phyloP scores from a whole-genome alignment of 2,888 invertebrate genomes.

The Smittia aterrima region DNA sequence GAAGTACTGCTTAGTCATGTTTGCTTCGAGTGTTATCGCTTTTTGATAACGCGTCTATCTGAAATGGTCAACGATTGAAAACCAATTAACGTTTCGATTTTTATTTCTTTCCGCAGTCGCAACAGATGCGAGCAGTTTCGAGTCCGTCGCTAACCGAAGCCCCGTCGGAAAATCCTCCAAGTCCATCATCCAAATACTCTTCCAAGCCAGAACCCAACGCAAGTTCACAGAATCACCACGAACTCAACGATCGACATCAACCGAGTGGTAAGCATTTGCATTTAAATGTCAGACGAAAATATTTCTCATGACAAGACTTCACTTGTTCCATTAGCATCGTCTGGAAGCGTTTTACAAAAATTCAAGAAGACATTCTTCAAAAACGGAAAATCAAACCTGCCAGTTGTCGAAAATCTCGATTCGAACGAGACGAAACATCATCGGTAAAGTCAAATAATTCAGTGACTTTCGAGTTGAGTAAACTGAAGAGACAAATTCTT shows the following conservation, averaged over 20 bases:
- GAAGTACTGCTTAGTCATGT: no score
- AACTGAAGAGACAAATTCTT: no score
- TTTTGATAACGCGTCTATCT: no score
- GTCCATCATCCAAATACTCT: conserved; percentile 43
- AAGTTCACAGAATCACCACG: background rate
- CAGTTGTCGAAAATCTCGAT: conserved; percentile 9
- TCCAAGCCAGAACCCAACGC: conserved; percentile 31
- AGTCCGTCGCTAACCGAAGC: conserved; percentile 52
- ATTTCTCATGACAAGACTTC: background rate
- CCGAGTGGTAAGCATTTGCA: conserved; percentile 11
- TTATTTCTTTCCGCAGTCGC: conserved; percentile 47
- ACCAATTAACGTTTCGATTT: no score
- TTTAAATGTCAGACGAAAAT: background rate
- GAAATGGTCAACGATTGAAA: no score
- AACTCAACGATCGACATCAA: conserved; percentile 9
- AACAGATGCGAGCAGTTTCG: conserved; percentile 53
- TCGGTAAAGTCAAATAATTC: conserved; percentile 16
- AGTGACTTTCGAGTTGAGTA: background rate
- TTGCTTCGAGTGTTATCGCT: no score
- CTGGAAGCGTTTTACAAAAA: conserved; percentile 66
- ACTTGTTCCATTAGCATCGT: conserved; percentile 38
- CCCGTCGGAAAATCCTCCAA: conserved; percentile 44
- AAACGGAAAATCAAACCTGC: conserved; percentile 43
- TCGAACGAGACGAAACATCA: conserved; percentile 33
- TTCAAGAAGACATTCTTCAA: conserved; percentile 65